phyloP scores from a whole-genome alignment of 2,797 vertebrate genomes.

The Periophthalmus magnuspinnatus region DNA sequence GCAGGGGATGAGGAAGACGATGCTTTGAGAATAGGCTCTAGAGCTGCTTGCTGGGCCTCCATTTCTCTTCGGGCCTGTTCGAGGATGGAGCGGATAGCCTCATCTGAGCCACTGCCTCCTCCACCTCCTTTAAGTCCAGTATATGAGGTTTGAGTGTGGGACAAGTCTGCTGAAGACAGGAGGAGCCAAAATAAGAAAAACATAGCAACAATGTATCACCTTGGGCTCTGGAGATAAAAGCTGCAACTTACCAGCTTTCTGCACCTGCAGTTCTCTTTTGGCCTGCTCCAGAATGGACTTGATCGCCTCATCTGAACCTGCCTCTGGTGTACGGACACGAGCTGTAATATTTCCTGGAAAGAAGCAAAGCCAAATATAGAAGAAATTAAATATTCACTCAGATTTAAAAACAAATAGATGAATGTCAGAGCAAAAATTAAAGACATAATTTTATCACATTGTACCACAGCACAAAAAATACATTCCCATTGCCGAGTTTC shows the following conservation, averaged over 20 bases:
- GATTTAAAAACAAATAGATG: slow-evolving; percentile 25
- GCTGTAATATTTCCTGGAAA: slow-evolving; percentile 91
- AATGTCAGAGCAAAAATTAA: slow-evolving; percentile 3
- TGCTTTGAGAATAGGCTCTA: slow-evolving; percentile 91
- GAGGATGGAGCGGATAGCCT: slow-evolving; percentile 93
- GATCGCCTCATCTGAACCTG: slow-evolving; percentile 93
- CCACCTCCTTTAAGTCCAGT: slow-evolving; percentile 80
- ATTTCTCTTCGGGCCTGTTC: slow-evolving; percentile 95
- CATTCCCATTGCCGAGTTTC: slow-evolving; percentile 60
- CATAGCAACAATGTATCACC: slow-evolving; percentile 21
- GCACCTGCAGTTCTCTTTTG: slow-evolving; percentile 95
- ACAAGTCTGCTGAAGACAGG: slow-evolving; percentile 81
- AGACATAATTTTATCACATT: slow-evolving; percentile 35
- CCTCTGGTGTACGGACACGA: slow-evolving; percentile 89
- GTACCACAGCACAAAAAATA: slow-evolving; percentile 58
- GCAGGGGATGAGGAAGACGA: slow-evolving; percentile 81
- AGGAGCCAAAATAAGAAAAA: slow-evolving; percentile 21
- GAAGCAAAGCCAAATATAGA: slow-evolving; percentile 34
- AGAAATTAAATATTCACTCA: slow-evolving; percentile 38
- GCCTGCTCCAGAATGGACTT: slow-evolving; percentile 96
- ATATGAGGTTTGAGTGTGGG: slow-evolving; percentile 83
- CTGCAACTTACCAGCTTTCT: slow-evolving; percentile 86
- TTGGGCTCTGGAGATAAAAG: slow-evolving; percentile 23
- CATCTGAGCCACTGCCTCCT: slow-evolving; percentile 80
- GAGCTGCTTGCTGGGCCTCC: slow-evolving; percentile 92